Evolutionary conservation across 2,113 vertebrate genomes (phyloP), one percentile per base, ranked within the genome.

Genomic region (Spermophilus dauricus): DNA sequence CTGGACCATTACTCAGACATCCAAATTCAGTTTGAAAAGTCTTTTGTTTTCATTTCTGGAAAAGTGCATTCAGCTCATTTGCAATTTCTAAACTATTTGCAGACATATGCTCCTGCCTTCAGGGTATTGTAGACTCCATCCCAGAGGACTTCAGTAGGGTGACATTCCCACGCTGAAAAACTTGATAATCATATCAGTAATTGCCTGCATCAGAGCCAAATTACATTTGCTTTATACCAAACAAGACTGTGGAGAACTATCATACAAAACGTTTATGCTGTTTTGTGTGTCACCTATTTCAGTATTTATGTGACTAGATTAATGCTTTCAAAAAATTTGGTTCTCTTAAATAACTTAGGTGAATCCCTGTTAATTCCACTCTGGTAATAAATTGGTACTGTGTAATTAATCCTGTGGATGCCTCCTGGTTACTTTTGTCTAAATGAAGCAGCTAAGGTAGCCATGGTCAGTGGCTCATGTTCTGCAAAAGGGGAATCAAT

Each of bases 391-490:
- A 30, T 70, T 39, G 56, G 58, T 42, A 56, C 63, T 91, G 51
- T 96, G 4, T 45, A 45, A n/a, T 75, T 51, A 70, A 84, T 58
- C 94, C 95, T 96, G 92, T 94, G 94, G 89, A 94, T 45, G 28
- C 56, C 32, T 82, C 61, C 45, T 77, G 34, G 76, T 45, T 45
- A 14, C 24, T 86, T 91, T 73, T 83, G 73, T 72, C 32, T 75
- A 8, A 67, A 9, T 20, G 24, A 88, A 84, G 70, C 63, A 24
- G 28, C 76, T 5, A 11, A 5, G 13, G 45, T 34, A 73, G 56
- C 75, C 65, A 30, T 34, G 81, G 26, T 26, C 56, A 45, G 1
- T 37, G 69, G 58, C 61, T 89, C n/a, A 78, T 67, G 13, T 32
- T 93, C 65, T 34, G 48, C 22, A 69, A 67, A 77, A 83, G 63